Conservation (phyloP, 2,797 vertebrate species). For the Epinephelus awoara region DNA sequence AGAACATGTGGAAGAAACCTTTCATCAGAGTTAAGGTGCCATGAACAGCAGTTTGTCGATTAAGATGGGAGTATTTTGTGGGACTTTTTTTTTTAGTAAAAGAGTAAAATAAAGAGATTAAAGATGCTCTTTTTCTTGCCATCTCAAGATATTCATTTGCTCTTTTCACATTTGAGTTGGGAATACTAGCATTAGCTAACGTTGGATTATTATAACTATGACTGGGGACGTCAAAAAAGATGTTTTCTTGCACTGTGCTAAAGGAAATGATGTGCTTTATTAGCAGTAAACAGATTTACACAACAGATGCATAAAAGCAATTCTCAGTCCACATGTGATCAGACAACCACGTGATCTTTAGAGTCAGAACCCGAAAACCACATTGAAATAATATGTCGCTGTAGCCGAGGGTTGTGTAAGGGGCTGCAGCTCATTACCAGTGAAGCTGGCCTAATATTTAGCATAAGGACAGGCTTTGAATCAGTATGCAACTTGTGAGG, state of each 20-base stretch:
- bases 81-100: background rate
- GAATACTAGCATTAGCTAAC: background rate
- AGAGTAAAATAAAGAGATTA: background rate
- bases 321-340: conserved; percentile 22
- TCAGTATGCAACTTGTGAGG: conserved; percentile 59
- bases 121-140: background rate
- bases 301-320: conserved; percentile 17
- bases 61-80: background rate
- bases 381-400: conserved; percentile 8
- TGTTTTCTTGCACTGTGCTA: background rate
- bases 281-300: background rate
- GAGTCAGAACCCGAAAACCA: conserved; percentile 9
- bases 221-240: background rate
- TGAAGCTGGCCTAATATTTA: conserved; percentile 45
- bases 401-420: background rate
- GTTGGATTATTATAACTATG: background rate
- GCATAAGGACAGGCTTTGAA: conserved; percentile 48
- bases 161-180: background rate
- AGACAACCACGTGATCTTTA: conserved; percentile 6
- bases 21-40: background rate
- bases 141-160: background rate
- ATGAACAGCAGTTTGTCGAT: background rate
- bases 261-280: background rate
- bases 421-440: conserved; percentile 34
- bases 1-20: background rate